Percentiles rank a stretch among this genome's conserved stretches.
Conservation (phyloP, 2,113 vertebrate species). For the Cottus gobio region DNA sequence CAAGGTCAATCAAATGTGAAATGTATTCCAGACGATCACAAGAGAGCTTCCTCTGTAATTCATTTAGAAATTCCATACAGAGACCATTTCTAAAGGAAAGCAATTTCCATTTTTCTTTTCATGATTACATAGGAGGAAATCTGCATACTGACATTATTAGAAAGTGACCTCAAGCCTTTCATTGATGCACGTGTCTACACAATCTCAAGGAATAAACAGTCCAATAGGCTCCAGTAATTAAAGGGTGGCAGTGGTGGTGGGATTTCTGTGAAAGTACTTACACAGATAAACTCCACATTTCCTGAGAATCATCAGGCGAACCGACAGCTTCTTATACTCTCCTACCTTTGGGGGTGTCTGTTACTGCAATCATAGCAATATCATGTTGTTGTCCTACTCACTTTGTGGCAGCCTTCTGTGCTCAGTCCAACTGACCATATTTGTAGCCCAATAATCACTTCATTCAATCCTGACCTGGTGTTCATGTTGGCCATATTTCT, state of each 20-base stretch:
- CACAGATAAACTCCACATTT: neutral
- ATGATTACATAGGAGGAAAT: neutral
- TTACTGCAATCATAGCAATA: neutral
- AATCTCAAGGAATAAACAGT: neutral
- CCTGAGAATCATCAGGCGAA: neutral
- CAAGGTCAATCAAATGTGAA: constrained; percentile 18
- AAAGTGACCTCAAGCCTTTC: neutral
- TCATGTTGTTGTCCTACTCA: neutral
- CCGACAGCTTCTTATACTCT: neutral
- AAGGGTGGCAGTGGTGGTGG: neutral
- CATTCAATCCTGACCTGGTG: neutral
- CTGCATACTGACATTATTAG: neutral
- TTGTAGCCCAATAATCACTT: neutral
- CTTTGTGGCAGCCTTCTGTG: neutral
- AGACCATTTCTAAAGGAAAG: neutral
- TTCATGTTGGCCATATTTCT: neutral
- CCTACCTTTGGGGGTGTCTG: neutral
- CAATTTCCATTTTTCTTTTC: constrained; percentile 5
- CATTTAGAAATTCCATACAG: neutral
- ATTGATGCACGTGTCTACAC: neutral
- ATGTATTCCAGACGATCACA: neutral
- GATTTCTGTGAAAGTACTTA: neutral
- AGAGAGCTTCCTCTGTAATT: neutral
- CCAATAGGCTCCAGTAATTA: neutral
- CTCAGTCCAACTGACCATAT: neutral